Evolutionary conservation across 2,113 vertebrate species (phyloP).

Genomic region (Arenaria interpres): DNA sequence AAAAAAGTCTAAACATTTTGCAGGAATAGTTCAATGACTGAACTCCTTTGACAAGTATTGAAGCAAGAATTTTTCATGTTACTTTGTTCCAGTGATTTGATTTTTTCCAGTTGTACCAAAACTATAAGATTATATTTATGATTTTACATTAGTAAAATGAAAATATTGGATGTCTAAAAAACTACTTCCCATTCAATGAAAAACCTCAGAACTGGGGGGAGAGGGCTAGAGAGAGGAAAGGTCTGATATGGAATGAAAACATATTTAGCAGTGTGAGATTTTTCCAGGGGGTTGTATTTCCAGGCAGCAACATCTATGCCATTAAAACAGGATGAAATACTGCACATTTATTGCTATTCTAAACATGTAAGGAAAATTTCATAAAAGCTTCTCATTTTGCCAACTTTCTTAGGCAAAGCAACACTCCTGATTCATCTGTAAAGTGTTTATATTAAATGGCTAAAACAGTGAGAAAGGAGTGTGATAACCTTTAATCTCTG

Average conservation of each 20-base stretch:
- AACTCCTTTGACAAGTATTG: not conserved
- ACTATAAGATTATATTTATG: not conserved
- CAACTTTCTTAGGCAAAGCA: conserved; percentile 7
- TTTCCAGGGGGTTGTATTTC: not conserved
- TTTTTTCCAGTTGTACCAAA: not conserved
- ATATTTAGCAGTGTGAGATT: not conserved
- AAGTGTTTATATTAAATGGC: not conserved
- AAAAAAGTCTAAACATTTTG: not conserved
- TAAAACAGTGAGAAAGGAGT: not conserved
- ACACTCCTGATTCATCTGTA: not conserved
- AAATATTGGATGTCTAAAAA: not conserved
- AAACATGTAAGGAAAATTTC: conserved; percentile 8
- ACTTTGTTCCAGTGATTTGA: not conserved
- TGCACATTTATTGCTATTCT: conserved; percentile 33
- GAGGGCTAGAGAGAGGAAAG: not conserved
- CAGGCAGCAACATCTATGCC: not conserved
- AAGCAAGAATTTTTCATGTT: not conserved
- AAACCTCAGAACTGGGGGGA: not conserved
- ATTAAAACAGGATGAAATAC: conserved; percentile 32
- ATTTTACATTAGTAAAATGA: not conserved
- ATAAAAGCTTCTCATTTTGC: not conserved
- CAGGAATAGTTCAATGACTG: not conserved
- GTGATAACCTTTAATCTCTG: not conserved
- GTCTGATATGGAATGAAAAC: not conserved
- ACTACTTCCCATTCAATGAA: not conserved